Evolutionary conservation across 2,797 vertebrate species (phyloP), one percentile per base, ranked within the genome.

Genomic region (Perodicticus potto): DNA sequence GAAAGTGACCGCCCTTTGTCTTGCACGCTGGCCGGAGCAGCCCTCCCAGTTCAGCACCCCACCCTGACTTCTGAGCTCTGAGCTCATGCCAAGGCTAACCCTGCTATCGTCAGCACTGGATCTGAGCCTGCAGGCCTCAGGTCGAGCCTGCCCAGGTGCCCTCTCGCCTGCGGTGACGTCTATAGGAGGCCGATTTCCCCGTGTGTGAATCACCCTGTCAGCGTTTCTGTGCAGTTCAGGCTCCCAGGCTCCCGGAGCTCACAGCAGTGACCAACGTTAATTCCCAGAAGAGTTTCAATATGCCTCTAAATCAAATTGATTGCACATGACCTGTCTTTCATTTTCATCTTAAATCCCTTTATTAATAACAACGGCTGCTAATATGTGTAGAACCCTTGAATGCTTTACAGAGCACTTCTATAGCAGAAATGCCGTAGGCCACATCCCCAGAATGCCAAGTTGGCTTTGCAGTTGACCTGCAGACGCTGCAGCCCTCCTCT

Each of bases 371-470:
- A 29, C 0, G 20, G 10, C 49, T 4, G 34, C 61, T 2, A 14
- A 61, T 2, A 19, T 29, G 27, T 9, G n/a, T 27, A 17, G 81
- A 37, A 61, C 34, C 0, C 37, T 29, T 10, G 16, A 7, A 2
- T 14, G 1, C 0, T 0, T 22, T 2, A 1, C 16, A 0, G 27
- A 5, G 67, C 32, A 2, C 1, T 4, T 10, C 29, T 53, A 16
- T 14, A 53, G 49, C 49, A 53, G 49, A 53, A 53, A 53, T 53
- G 14, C 49, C 49, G 0, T 53, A 16, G 49, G 49, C 49, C 14
- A 16, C 49, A 53, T 4, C 49, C 49, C 49, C 49, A 8, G 78
- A 1, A 22, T 49, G 5, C 8, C 13, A 22, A 5, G 69, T 9
- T 5, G 9, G 70, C 25, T 45, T 14, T 13, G 32, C 6, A 0